Base-by-base conservation (phyloP, 2,888 invertebrate genomes). In the Pseudanteris insignis region DNA sequence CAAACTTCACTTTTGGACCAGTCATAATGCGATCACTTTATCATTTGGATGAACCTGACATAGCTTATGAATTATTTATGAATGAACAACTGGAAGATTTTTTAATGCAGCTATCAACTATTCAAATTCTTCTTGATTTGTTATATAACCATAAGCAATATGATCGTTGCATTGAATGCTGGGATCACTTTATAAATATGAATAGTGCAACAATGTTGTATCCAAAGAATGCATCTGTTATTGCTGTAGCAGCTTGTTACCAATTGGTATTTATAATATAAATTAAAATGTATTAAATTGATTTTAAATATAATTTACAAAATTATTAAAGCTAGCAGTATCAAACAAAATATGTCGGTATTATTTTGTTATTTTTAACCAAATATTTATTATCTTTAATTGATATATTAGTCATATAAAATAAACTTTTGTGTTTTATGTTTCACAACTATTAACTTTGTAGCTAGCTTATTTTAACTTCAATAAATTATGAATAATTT, bases 1-100 rank as follows among this genome's bases (percentile, higher is more conserved):
- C 91, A n/a, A 88, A 84, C 66, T 93, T 87, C 78, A 75, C 88
- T 2, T 92, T 93, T 84, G 93, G 93, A 0, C 91, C 93, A 2
- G 88, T 92, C 8, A 84, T 89, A 0, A 91, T 93, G 91, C 83
- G 93, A 69, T 84, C 90, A 83, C 88, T 89, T 55, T 83, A 92
- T 75, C 82, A 84, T 68, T 78, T 90, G 25, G 86, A 90, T 75
- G 85, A 88, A 70, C 86, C 89, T 1, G 83, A 86, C 29, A 79
- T 86, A 61, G 92, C 92, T 7, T 72, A 88, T 8, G 67, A 85
- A 75, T 85, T 86, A 76, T 90, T 89, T 71, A 83, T 85, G 65
- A 84, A 88, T 65, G 83, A 86, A 1, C 81, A 81, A 30, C 81
- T 89, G 18, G 77, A 77, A 10, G 85, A 85, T 4, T 88, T 92